Evolutionary conservation across 2,888 invertebrate genomes (phyloP).

Genomic region (Drosophila percnosoma): DNA sequence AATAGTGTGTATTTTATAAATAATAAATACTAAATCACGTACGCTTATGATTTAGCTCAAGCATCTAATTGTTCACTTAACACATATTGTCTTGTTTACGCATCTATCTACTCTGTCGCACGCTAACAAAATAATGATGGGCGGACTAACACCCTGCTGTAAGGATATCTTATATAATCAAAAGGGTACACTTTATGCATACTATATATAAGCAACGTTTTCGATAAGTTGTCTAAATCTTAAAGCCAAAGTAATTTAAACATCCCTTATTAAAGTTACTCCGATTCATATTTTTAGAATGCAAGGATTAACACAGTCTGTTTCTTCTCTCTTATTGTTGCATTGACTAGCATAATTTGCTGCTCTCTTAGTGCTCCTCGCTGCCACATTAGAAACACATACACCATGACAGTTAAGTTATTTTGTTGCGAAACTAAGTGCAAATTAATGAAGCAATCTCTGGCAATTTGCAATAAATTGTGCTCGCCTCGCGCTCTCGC

Average conservation of each 20-base stretch:
- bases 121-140: not conserved
- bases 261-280: not conserved
- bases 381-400: not conserved
- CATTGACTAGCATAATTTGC: conserved; percentile 18
- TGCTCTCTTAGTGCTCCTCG: not conserved
- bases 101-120: not conserved
- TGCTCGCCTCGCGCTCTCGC: conserved; percentile 11
- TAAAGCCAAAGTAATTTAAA: not conserved
- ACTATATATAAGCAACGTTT: not conserved
- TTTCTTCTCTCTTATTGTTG: not conserved
- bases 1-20: not conserved
- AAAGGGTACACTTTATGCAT: not conserved
- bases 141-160: not conserved
- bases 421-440: conserved; percentile 41
- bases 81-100: not conserved
- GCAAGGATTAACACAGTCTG: not conserved
- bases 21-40: not conserved
- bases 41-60: not conserved
- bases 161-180: not conserved
- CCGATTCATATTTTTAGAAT: not conserved
- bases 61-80: not conserved
- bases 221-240: not conserved
- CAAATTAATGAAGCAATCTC: conserved; percentile 60
- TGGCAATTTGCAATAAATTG: conserved; percentile 56
- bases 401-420: conserved; percentile 6